A percentile compares a stretch with the other conserved stretches of the same genome.
Conservation (phyloP, 53 echinoderm and acorn worm genomes). For the Hippasteria phrygiana region DNA sequence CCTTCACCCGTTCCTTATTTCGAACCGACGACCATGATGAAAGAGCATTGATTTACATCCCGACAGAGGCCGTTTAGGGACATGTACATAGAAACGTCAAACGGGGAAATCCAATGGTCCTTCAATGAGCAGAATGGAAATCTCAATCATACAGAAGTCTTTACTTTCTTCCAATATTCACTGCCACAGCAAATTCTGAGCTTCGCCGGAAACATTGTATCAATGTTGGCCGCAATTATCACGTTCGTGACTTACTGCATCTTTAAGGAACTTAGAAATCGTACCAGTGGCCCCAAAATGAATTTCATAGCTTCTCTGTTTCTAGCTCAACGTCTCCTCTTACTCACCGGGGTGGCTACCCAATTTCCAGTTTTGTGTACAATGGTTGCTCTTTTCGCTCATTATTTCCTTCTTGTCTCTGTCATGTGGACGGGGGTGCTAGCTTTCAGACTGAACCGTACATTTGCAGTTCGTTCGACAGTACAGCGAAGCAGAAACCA, state of each 20-base stretch:
- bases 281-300: conserved; percentile 26
- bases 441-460: conserved; percentile 32
- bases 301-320: conserved; percentile 56
- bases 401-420: conserved; percentile 48
- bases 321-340: conserved; percentile 36
- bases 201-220: conserved; percentile 18
- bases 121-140: conserved; percentile 56
- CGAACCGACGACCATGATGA: background rate
- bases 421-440: conserved; percentile 62
- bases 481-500: background rate
- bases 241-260: conserved; percentile 55
- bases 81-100: conserved; percentile 37
- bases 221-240: conserved; percentile 38
- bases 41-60: conserved; percentile 17
- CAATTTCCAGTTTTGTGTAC: conserved; percentile 25
- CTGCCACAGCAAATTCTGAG: conserved; percentile 42
- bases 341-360: conserved; percentile 44
- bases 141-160: conserved; percentile 15
- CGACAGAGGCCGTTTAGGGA: conserved; percentile 38
- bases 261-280: conserved; percentile 51
- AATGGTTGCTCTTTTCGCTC: conserved; percentile 35
- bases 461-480: conserved; percentile 9
- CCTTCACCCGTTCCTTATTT: conserved; percentile 57
- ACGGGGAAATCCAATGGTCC: conserved; percentile 58
- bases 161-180: conserved; percentile 53